phyloP scores from a whole-genome alignment of 2,888 invertebrate species.

The Anagyrus pseudococci region DNA sequence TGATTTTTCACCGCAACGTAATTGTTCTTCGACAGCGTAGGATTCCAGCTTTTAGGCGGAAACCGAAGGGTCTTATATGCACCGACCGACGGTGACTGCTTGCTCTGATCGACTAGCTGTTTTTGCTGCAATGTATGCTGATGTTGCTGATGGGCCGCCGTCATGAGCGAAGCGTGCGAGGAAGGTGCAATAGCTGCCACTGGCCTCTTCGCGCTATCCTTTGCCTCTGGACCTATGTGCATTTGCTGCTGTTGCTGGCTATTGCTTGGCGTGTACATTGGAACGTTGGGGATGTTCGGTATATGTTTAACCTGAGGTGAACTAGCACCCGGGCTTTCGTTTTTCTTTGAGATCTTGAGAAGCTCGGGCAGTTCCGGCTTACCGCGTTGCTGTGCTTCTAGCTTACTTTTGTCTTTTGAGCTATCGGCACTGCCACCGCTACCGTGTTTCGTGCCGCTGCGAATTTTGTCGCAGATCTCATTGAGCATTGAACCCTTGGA shows the following conservation, averaged over 20 bases:
- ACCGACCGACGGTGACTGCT: constrained; percentile 59
- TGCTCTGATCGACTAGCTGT: constrained; percentile 16
- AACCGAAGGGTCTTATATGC: constrained; percentile 67
- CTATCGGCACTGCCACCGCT: constrained; percentile 56
- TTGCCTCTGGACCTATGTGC: constrained; percentile 18
- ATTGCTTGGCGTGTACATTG: constrained; percentile 52
- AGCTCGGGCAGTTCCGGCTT: constrained; percentile 57
- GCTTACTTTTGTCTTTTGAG: constrained; percentile 56
- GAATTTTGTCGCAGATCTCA: constrained; percentile 56
- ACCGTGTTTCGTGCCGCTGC: constrained; percentile 34
- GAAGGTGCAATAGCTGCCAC: constrained; percentile 29
- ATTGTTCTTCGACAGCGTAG: constrained; percentile 65
- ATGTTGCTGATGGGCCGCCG: constrained; percentile 24
- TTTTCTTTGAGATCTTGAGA: constrained; percentile 55
- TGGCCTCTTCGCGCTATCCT: constrained; percentile 35
- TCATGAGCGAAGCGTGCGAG: constrained; percentile 21
- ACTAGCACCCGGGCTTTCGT: constrained; percentile 23
- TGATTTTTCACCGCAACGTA: constrained; percentile 57
- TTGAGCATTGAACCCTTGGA: constrained; percentile 55
- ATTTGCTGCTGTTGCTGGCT: constrained; percentile 5
- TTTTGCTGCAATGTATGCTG: constrained; percentile 46
- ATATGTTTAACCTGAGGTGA: constrained; percentile 45
- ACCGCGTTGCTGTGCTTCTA: constrained; percentile 47
- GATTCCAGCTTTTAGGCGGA: constrained; percentile 70
- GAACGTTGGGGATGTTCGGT: constrained; percentile 55